A percentile compares a stretch with the other conserved stretches of the same genome.
phyloP scores from a whole-genome alignment of 2,113 vertebrate species.

The Strix aluco region DNA sequence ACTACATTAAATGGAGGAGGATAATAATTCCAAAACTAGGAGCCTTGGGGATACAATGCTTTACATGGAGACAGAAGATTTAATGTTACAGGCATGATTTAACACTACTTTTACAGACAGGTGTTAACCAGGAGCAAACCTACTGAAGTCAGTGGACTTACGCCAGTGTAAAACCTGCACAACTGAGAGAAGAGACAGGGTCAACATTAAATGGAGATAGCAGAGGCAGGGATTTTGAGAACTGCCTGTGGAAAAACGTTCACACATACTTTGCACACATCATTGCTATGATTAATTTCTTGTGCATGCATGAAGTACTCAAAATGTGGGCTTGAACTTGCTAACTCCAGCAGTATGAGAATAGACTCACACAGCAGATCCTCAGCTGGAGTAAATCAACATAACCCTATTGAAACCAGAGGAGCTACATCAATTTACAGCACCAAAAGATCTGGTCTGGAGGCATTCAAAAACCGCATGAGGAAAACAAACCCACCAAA shows the following conservation, averaged over 20 bases:
- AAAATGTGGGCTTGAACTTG: constrained; percentile 20
- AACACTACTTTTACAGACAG: neutral
- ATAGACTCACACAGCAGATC: neutral
- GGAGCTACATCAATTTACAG: neutral
- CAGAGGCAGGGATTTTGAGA: neutral
- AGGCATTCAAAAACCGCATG: neutral
- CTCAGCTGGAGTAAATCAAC: constrained; percentile 48
- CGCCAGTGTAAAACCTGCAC: neutral
- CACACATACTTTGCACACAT: constrained; percentile 44
- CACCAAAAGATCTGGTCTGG: neutral
- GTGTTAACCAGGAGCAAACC: neutral
- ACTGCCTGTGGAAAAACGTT: neutral
- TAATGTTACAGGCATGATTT: neutral
- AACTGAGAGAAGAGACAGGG: neutral
- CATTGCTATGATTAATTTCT: constrained; percentile 34
- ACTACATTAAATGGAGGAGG: neutral
- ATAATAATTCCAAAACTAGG: neutral
- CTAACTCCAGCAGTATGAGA: neutral
- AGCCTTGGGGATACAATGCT: neutral
- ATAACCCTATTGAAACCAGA: neutral
- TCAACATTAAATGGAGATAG: neutral
- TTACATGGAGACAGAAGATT: neutral
- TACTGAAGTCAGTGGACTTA: neutral
- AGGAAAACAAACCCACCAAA: constrained; percentile 28
- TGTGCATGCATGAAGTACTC: neutral